Conservation (phyloP, 2,113 vertebrate species). For the Halichoeres trimaculatus region DNA sequence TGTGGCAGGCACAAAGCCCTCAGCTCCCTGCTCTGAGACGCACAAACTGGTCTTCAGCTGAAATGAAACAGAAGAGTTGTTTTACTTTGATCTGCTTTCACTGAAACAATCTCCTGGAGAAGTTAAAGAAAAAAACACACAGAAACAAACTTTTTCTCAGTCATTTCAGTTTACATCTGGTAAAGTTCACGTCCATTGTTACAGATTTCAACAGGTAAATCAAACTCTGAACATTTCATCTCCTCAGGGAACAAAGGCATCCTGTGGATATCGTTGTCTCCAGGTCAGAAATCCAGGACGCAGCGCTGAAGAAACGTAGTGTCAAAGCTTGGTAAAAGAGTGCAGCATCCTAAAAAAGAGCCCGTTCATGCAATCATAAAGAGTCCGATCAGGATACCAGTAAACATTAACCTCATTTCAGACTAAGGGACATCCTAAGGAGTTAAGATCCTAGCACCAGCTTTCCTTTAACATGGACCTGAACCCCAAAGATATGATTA, state of each 20-base stretch:
- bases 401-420: slow-evolving; percentile 32
- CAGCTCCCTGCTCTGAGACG: slow-evolving; percentile 15
- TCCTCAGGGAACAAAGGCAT: slow-evolving; percentile 4
- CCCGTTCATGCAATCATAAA: not conserved
- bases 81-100: slow-evolving; percentile 42
- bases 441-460: not conserved
- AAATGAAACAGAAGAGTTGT: slow-evolving; percentile 34
- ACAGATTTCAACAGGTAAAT: slow-evolving; percentile 32
- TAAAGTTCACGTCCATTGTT: slow-evolving; percentile 6
- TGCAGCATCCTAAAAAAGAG: slow-evolving; percentile 28
- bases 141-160: slow-evolving; percentile 25
- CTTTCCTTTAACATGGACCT: not conserved
- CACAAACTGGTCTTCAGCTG: slow-evolving; percentile 38
- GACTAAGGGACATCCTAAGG: not conserved
- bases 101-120: slow-evolving; percentile 29
- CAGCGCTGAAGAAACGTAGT: slow-evolving; percentile 18
- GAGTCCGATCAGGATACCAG: not conserved
- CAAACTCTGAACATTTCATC: slow-evolving; percentile 37
- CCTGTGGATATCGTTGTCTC: not conserved
- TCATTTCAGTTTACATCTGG: slow-evolving; percentile 37
- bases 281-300: slow-evolving; percentile 4
- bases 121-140: not conserved
- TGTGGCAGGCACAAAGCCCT: slow-evolving; percentile 5
- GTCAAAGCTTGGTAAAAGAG: not conserved
- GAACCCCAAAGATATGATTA: slow-evolving; percentile 1